A percentile compares a stretch with the other conserved stretches of the same genome.
These are phyloP conservation scores for Drosophila meridiana DNA, from an alignment of 2,888 invertebrate species.

Conservation along the genomic window DNA sequence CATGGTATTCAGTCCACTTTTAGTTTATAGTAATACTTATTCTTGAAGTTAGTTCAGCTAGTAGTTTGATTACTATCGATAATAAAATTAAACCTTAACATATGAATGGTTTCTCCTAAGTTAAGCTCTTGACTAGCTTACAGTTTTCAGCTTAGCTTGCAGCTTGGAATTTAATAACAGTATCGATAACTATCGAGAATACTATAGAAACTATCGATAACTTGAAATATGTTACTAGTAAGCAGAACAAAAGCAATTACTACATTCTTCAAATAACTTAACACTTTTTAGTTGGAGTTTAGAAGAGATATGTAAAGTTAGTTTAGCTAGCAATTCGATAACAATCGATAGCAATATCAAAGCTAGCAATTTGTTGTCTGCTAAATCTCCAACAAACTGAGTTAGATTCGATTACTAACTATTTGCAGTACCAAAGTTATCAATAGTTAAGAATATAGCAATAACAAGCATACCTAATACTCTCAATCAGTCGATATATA, in stretches of 20 bases:
- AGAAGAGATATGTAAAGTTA: too few relatives aligned
- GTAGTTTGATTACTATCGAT: not conserved
- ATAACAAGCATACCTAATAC: not conserved
- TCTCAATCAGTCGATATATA: not conserved
- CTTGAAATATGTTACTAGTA: not conserved
- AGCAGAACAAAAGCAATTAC: not conserved
- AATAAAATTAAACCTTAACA: too few relatives aligned
- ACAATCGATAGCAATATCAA: not conserved
- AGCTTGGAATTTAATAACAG: not conserved
- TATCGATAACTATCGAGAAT: not conserved
- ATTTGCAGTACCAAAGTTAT: too few relatives aligned
- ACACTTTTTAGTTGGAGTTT: not conserved
- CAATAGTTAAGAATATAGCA: not conserved
- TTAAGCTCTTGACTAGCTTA: too few relatives aligned
- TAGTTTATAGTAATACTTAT: too few relatives aligned
- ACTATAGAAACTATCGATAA: not conserved
- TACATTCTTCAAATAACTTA: not conserved
- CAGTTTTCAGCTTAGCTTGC: not conserved
- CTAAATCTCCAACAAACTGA: too few relatives aligned
- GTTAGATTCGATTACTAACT: too few relatives aligned
- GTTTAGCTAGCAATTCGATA: too few relatives aligned
- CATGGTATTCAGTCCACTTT: too few relatives aligned
- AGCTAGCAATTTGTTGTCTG: not conserved
- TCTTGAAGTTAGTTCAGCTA: too few relatives aligned
- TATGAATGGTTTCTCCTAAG: too few relatives aligned